Conservation (phyloP, 2,797 vertebrate genomes). For the Macropodus opercularis region DNA sequence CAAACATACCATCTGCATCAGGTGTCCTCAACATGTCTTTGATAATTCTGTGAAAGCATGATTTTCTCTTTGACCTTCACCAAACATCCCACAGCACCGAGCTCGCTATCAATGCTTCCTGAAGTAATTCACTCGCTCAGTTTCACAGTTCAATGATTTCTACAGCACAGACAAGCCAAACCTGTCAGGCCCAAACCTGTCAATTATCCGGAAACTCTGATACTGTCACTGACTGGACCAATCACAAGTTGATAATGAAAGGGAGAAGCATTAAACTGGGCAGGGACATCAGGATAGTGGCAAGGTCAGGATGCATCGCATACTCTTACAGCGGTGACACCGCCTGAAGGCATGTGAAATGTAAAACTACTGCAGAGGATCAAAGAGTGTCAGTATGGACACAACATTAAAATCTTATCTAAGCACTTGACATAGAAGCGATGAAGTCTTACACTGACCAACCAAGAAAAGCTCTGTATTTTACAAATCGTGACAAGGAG, state of each 20-base stretch:
- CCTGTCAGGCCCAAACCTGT: slow-evolving; percentile 64
- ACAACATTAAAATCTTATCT: slow-evolving; percentile 52
- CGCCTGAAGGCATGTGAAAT: slow-evolving; percentile 37
- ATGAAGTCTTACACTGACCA: slow-evolving; percentile 59
- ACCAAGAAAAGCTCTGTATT: slow-evolving; percentile 40
- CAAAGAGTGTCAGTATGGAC: slow-evolving; percentile 50
- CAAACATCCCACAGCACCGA: slow-evolving; percentile 42
- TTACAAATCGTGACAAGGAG: slow-evolving; percentile 65
- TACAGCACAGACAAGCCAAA: slow-evolving; percentile 55
- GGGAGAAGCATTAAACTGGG: slow-evolving; percentile 44
- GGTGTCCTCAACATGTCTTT: slow-evolving; percentile 45
- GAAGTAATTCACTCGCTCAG: slow-evolving; percentile 68
- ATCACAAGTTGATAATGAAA: slow-evolving; percentile 58
- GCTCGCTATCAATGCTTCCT: slow-evolving; percentile 62
- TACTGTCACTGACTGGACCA: slow-evolving; percentile 56
- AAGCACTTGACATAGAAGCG: slow-evolving; percentile 45
- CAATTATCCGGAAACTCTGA: slow-evolving; percentile 57
- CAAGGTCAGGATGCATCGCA: slow-evolving; percentile 53
- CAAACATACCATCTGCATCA: slow-evolving; percentile 20
- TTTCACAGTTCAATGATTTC: slow-evolving; percentile 67
- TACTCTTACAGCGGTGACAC: slow-evolving; percentile 24
- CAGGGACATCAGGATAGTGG: slow-evolving; percentile 29
- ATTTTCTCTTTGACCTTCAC: slow-evolving; percentile 71
- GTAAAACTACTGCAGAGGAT: slow-evolving; percentile 31
- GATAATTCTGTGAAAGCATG: slow-evolving; percentile 55